Conservation (phyloP, 2,113 vertebrate genomes). For the Aramus guarauna region DNA sequence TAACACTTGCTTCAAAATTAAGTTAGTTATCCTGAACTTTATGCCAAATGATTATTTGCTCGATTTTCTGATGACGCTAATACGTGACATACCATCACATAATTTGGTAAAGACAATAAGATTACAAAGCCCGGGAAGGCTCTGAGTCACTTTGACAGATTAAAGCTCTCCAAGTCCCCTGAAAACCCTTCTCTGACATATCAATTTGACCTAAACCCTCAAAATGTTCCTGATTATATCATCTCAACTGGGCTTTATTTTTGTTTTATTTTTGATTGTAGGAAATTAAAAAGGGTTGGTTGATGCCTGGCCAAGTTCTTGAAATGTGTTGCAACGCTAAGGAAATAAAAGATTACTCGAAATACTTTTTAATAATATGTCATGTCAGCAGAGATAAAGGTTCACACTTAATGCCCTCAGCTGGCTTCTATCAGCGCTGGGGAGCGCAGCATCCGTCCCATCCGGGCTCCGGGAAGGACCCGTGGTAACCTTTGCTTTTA, state of each 20-base stretch:
- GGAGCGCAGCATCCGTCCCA: neutral
- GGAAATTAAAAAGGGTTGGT: slow-evolving; percentile 59
- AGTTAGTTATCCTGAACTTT: neutral
- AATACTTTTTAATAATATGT: slow-evolving; percentile 69
- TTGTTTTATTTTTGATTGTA: slow-evolving; percentile 59
- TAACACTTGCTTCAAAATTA: slow-evolving; percentile 24
- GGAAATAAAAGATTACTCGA: slow-evolving; percentile 67
- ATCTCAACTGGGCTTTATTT: slow-evolving; percentile 39
- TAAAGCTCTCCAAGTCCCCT: slow-evolving; percentile 39
- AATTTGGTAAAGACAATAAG: slow-evolving; percentile 26
- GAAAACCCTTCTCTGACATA: slow-evolving; percentile 27
- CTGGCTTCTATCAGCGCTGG: slow-evolving; percentile 50
- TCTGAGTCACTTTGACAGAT: slow-evolving; percentile 49
- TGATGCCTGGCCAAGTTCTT: slow-evolving; percentile 56
- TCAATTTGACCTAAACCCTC: slow-evolving; percentile 55
- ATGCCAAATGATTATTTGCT: slow-evolving; percentile 5
- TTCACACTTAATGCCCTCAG: slow-evolving; percentile 36
- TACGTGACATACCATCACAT: neutral
- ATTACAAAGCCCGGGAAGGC: slow-evolving; percentile 24
- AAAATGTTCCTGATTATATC: slow-evolving; percentile 70
- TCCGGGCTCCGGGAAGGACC: neutral
- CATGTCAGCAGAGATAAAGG: slow-evolving; percentile 68
- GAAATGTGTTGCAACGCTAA: slow-evolving; percentile 62
- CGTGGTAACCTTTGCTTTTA: neutral
- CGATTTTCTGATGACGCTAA: neutral